Percentiles rank a stretch among this genome's conserved stretches.
These are phyloP conservation scores for Carassius gibelio DNA, from an alignment of 2,113 vertebrate species.

Conservation along the genomic window DNA sequence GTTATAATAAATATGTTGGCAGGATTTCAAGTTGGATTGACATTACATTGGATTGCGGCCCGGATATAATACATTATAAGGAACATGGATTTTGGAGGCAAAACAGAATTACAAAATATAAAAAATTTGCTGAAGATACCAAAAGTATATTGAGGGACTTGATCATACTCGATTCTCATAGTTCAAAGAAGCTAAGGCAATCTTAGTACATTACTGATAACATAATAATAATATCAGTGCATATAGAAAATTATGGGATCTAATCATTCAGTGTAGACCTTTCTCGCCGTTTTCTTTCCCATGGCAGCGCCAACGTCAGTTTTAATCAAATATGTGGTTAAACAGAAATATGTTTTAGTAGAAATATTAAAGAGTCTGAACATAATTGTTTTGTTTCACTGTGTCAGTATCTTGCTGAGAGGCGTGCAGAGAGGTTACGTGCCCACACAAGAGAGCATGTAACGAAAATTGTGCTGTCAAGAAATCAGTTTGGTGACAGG, in stretches of 20 bases:
- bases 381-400: slow-evolving; percentile 41
- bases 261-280: not conserved
- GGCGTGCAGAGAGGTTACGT: slow-evolving; percentile 13
- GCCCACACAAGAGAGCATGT: slow-evolving; percentile 13
- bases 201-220: not conserved
- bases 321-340: not conserved
- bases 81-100: not conserved
- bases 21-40: not conserved
- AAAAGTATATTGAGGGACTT: not conserved
- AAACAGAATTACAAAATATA: not conserved
- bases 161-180: not conserved
- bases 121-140: not conserved
- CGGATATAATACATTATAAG: not conserved
- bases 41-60: not conserved
- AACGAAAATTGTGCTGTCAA: slow-evolving; percentile 33
- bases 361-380: not conserved
- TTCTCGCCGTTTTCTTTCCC: not conserved
- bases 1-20: slow-evolving; percentile 22
- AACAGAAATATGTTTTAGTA: slow-evolving; percentile 30
- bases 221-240: not conserved
- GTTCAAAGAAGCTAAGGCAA: not conserved
- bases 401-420: slow-evolving; percentile 34
- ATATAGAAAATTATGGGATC: not conserved
- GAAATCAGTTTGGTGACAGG: slow-evolving; percentile 18
- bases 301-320: not conserved